These are phyloP conservation scores for Miichthys miiuy DNA, from an alignment of 2,797 vertebrate species.

Conservation along the genomic window DNA sequence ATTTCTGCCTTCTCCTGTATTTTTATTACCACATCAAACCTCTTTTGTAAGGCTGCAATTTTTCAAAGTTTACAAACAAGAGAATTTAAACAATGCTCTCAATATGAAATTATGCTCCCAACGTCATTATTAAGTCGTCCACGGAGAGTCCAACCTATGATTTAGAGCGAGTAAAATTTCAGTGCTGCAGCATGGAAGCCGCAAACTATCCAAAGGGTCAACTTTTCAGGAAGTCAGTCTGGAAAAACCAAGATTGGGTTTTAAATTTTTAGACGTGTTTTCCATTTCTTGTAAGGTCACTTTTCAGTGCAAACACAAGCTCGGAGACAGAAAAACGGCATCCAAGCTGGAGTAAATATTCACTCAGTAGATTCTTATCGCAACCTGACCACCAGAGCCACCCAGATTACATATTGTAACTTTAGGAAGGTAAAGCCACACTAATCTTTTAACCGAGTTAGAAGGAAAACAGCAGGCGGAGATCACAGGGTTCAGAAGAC, in stretches of 20 bases:
- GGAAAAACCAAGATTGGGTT: conserved; percentile 60
- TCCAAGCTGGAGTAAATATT: conserved; percentile 30
- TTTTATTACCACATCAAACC: conserved; percentile 55
- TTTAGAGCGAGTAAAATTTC: conserved; percentile 69
- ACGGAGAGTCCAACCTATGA: conserved; percentile 68
- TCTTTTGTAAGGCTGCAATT: conserved; percentile 36
- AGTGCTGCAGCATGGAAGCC: conserved; percentile 65
- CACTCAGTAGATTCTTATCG: conserved; percentile 38
- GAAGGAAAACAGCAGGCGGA: conserved; percentile 68
- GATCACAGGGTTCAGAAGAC: conserved; percentile 71
- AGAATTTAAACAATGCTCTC: conserved; percentile 65
- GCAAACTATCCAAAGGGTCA: conserved; percentile 70
- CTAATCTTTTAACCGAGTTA: conserved; percentile 72
- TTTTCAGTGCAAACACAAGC: conserved; percentile 43
- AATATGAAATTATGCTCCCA: conserved; percentile 67
- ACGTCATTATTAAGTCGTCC: conserved; percentile 67
- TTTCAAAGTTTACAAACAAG: conserved; percentile 70
- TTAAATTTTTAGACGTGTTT: conserved; percentile 42
- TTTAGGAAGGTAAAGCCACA: conserved; percentile 50
- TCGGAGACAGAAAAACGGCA: background rate
- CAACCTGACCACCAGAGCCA: conserved; percentile 10
- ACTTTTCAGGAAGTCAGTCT: conserved; percentile 73
- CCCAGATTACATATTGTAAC: conserved; percentile 44
- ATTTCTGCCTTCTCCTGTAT: conserved; percentile 43
- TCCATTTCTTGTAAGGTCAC: conserved; percentile 37